Evolutionary conservation across 2,888 invertebrate species (phyloP), one percentile per base, ranked within the genome.

Genomic region (Lasioglossum morio): DNA sequence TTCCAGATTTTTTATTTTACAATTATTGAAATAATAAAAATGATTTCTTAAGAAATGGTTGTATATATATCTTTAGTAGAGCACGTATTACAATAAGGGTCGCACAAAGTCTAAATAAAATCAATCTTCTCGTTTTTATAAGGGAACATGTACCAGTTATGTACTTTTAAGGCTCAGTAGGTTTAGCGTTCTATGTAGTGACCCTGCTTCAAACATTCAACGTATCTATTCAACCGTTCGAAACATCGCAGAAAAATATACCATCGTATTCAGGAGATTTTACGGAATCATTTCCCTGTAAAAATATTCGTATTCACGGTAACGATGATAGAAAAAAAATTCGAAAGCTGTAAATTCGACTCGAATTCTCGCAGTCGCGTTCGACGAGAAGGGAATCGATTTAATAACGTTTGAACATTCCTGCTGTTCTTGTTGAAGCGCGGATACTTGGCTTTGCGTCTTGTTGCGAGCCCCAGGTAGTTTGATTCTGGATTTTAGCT

Each of bases 401-500:
- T 57, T 27, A 66, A 48, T 53, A 48, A 40, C 72, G 30, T n/a
- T 0, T 14, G 14, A 19, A 34, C 23, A 7, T 72, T 23, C 37
- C 74, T 37, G 14, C n/a, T n/a, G 34, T 37, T 40, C 46, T 19
- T 43, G 43, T 14, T 10, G 30, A 34, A 79, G 19, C 14, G 60
- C 27, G 0, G 16, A 60, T 60, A 60, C 27, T 4, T 60, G 60
- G 27, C 27, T 60, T 60, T 60, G 60, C 60, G 27, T 60, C 34
- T 19, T 16, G 30, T 27, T 46, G 37, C 40, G 10, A 23, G 77
- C n/a, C 19, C 19, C 75, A 19, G 53, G 27, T n/a, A 12, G 60
- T 48, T 81, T n/a, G 81, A 48, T 60, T 23, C 69, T 57, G 34
- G 69, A 57, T 80, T 80, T 74, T 43, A 16, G 34, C n/a, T 34